Base-by-base conservation (phyloP, 2,888 invertebrate species). In the Ceraclea dissimilis region DNA sequence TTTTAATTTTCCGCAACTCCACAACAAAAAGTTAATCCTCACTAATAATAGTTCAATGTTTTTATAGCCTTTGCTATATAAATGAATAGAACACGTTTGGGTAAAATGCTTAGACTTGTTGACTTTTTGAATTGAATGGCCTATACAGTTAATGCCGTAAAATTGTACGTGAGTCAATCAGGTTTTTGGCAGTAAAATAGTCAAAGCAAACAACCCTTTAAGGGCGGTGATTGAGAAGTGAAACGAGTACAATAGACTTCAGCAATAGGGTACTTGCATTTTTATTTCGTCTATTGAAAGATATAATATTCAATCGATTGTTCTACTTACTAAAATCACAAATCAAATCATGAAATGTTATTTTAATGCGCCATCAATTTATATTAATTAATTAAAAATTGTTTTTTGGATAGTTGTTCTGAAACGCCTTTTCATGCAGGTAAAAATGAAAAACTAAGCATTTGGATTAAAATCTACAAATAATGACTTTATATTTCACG, bases 81-180 rank as follows among this genome's bases (percentile, higher is more conserved):
- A 48, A 21, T 39, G 49, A 34, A 49, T 49, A 19, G 34, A 48
- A 49, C 49, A 49, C 21, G 21, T 49, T 11, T 49, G 49, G 11
- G 21, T 20, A 1, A n/a, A 49, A 54, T 54, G 26, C 13, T 39
- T 39, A 5, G 46, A 59, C 59, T 52, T 56, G 59, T 59, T 59
- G 59, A 56, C 47, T 49, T 52, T 47, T 47, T 17, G 43, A 39
- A 52, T 55, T 55, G 49, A 47, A 49, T 18, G 31, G 46, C 56
- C 19, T 52, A n/a, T 51, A 21, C 31, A 19, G 52, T 47, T 39
- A 47, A 20, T 18, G 34, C 50, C 47, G 50, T 58, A 60, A 46
- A 55, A 43, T 13, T 16, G 52, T 55, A 60, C 60, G 60, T 60
- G 57, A 60, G 55, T 52, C 57, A 60, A 60, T 60, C 60, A 57